These are phyloP conservation scores for Actenoides lindsayi DNA, from an alignment of 2,113 vertebrate genomes.

Conservation along the genomic window DNA sequence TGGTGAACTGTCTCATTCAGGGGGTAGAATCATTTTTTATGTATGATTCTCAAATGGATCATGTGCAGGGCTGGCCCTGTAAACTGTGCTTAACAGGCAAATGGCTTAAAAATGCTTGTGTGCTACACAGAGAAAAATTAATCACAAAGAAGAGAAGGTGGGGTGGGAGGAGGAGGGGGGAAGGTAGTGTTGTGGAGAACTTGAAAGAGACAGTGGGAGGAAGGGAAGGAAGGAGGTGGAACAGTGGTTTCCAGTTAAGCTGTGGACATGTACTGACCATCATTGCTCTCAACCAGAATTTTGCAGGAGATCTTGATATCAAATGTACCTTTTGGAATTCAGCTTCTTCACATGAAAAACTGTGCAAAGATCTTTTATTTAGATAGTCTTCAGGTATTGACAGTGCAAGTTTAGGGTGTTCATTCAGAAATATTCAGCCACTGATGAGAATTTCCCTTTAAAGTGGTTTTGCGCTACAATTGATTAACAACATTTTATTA, in stretches of 20 bases:
- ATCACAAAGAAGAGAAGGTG: not conserved
- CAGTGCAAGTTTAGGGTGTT: not conserved
- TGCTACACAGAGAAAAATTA: not conserved
- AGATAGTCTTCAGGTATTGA: not conserved
- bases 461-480: not conserved
- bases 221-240: not conserved
- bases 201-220: not conserved
- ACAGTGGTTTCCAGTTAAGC: not conserved
- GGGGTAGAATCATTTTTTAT: not conserved
- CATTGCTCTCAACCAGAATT: not conserved
- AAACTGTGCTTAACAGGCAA: not conserved
- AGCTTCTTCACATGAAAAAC: not conserved
- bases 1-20: not conserved
- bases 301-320: not conserved
- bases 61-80: not conserved
- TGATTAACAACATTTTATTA: not conserved
- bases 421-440: not conserved
- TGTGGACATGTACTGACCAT: not conserved
- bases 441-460: not conserved
- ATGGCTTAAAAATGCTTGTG: not conserved
- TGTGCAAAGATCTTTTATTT: not conserved
- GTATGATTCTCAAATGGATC: not conserved
- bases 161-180: rapidly evolving
- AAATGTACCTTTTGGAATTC: not conserved
- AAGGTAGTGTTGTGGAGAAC: rapidly evolving